Percentiles rank a stretch among this genome's conserved stretches.
These are phyloP conservation scores for Gouania willdenowi DNA, from an alignment of 2,797 vertebrate species.

Conservation along the genomic window DNA sequence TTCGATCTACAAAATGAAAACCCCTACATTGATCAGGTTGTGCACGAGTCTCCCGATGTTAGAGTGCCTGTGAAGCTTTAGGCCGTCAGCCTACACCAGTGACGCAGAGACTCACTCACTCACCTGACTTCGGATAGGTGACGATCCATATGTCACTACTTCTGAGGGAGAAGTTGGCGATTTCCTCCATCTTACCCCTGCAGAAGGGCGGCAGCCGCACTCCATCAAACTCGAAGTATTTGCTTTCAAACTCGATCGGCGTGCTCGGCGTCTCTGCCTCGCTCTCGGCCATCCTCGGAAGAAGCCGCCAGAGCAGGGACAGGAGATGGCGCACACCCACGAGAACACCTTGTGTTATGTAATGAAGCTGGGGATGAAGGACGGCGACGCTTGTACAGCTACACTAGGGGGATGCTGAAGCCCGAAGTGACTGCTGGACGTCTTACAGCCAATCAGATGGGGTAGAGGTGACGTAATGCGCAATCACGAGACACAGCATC, in stretches of 20 bases:
- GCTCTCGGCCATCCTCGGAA: slow-evolving; percentile 89
- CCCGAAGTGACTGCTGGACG: slow-evolving; percentile 31
- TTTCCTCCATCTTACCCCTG: slow-evolving; percentile 97
- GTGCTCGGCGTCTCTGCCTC: slow-evolving; percentile 96
- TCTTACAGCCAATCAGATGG: slow-evolving; percentile 62
- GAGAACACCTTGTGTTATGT: neutral
- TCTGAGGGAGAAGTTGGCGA: slow-evolving; percentile 90
- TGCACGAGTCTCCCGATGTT: too few relatives aligned
- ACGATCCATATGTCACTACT: slow-evolving; percentile 97
- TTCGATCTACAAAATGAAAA: too few relatives aligned
- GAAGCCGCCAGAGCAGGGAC: slow-evolving; percentile 21
- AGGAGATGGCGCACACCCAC: slow-evolving; percentile 2
- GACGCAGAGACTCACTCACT: neutral
- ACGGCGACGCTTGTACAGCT: too few relatives aligned
- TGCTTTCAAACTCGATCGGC: slow-evolving; percentile 96
- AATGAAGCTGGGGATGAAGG: too few relatives aligned
- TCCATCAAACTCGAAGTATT: slow-evolving; percentile 96
- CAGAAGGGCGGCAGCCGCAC: slow-evolving; percentile 97
- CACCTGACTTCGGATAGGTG: slow-evolving; percentile 97
- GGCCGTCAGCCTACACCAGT: too few relatives aligned
- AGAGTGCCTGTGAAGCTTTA: too few relatives aligned
- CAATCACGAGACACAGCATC: slow-evolving; percentile 62
- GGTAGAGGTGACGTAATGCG: slow-evolving; percentile 74
- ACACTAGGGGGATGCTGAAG: slow-evolving; percentile 18
- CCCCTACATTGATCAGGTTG: too few relatives aligned